Conservation (phyloP, 2,113 vertebrate species). For the Perccottus glenii region DNA sequence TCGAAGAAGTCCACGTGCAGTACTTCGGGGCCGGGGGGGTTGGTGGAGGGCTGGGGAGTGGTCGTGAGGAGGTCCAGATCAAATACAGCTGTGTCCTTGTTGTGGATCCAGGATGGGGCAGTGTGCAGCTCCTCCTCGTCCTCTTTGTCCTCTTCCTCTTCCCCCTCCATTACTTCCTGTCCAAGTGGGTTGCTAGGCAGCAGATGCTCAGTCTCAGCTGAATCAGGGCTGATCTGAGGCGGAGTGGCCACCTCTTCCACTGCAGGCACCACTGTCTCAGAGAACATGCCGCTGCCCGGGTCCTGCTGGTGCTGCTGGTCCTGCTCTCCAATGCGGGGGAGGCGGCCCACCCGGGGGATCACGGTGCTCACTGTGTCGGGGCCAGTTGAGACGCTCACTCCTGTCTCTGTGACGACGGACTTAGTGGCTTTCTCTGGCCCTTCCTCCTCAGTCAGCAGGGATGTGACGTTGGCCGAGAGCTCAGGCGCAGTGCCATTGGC, state of each 20-base stretch:
- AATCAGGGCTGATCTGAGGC: constrained; percentile 64
- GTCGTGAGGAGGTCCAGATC: constrained; percentile 63
- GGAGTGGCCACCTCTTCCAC: constrained; percentile 34
- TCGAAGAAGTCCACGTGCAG: constrained; percentile 88
- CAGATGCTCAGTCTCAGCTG: constrained; percentile 75
- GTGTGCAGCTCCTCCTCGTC: constrained; percentile 68
- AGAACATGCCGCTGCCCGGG: constrained; percentile 79
- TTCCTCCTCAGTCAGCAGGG: constrained; percentile 59
- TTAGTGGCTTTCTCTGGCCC: constrained; percentile 39
- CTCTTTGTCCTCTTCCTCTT: constrained; percentile 36
- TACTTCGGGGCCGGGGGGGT: constrained; percentile 67
- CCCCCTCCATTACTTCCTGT: constrained; percentile 10
- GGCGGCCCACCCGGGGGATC: constrained; percentile 52
- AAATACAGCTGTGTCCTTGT: constrained; percentile 72
- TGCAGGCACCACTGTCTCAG: constrained; percentile 22
- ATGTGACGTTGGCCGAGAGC: constrained; percentile 57
- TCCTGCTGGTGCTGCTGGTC: constrained; percentile 69
- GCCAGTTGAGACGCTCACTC: constrained; percentile 45
- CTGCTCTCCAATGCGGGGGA: constrained; percentile 60
- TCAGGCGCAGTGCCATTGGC: constrained; percentile 61
- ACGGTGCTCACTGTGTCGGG: constrained; percentile 36
- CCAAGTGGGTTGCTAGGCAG: constrained; percentile 47
- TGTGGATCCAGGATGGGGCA: constrained; percentile 68
- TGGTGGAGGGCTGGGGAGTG: constrained; percentile 56
- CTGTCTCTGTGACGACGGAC: constrained; percentile 32